Percentiles rank a stretch among this genome's conserved stretches.
Evolutionary conservation across 64 coral and sea anemone species (phyloP).

Genomic region (Stylophora pistillata): DNA sequence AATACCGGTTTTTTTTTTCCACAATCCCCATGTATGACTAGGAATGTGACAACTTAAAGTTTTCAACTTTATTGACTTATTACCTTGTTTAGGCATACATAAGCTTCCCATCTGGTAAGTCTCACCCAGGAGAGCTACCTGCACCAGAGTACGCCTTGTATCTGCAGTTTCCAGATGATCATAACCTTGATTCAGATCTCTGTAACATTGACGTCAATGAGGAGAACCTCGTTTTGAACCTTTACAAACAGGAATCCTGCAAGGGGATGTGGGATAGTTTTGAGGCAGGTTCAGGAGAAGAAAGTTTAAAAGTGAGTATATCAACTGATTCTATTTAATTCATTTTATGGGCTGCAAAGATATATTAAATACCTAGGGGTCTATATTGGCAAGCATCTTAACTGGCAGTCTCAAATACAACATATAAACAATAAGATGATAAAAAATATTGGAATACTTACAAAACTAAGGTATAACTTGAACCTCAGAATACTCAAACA

Average conservation of each 20-base stretch:
- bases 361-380: no score
- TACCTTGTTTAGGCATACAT: slow-evolving; percentile 72
- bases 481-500: no score
- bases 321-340: neutral
- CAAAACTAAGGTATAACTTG: no score
- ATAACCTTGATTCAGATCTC: slow-evolving; percentile 62
- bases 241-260: slow-evolving; percentile 65
- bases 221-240: slow-evolving; percentile 67
- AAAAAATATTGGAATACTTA: no score
- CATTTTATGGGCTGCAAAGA: no score
- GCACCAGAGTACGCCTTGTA: slow-evolving; percentile 81
- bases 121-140: slow-evolving; percentile 35
- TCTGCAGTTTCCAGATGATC: slow-evolving; percentile 71
- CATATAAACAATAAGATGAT: no score
- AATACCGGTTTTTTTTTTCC: no score
- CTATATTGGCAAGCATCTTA: no score
- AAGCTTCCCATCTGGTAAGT: slow-evolving; percentile 68
- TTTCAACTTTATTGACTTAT: neutral
- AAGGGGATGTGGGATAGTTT: slow-evolving; percentile 88
- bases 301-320: slow-evolving; percentile 68
- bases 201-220: slow-evolving; percentile 83
- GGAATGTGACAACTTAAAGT: no score
- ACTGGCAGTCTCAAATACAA: no score
- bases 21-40: no score
- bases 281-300: slow-evolving; percentile 72